Conservation (phyloP, 2,888 invertebrate species). For the Xestia rhomboidea region DNA sequence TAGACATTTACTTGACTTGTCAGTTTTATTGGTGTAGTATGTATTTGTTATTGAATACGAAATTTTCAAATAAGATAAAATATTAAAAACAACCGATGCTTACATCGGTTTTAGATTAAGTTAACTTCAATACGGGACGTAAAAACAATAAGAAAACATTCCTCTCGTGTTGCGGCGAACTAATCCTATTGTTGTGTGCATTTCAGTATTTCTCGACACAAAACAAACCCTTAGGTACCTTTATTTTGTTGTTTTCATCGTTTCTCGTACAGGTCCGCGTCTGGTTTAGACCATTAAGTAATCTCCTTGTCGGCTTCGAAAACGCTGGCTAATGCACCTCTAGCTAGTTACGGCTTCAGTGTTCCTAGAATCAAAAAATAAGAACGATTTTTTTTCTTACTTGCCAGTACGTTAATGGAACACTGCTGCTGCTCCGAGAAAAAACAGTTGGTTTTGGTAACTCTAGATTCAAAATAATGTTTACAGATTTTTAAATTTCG, state of each 20-base stretch:
- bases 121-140: slow-evolving; percentile 39
- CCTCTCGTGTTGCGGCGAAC: slow-evolving; percentile 38
- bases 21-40: too few relatives aligned
- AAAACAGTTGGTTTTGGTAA: neutral
- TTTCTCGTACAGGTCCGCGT: slow-evolving; percentile 69
- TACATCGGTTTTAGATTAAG: slow-evolving; percentile 39
- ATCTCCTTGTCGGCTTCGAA: slow-evolving; percentile 74
- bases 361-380: slow-evolving; percentile 63
- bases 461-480: neutral
- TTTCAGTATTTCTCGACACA: slow-evolving; percentile 71
- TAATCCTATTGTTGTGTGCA: slow-evolving; percentile 65
- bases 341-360: slow-evolving; percentile 69
- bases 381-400: slow-evolving; percentile 43
- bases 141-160: slow-evolving; percentile 47
- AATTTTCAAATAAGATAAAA: neutral
- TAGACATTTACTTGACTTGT: neutral
- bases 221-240: slow-evolving; percentile 70
- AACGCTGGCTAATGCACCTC: slow-evolving; percentile 78
- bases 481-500: neutral
- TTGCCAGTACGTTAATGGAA: slow-evolving; percentile 24
- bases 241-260: slow-evolving; percentile 64
- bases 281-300: slow-evolving; percentile 79
- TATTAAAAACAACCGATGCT: slow-evolving; percentile 22
- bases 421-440: slow-evolving; percentile 1
- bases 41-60: too few relatives aligned